These are phyloP conservation scores for Montipora sp. DNA, from an alignment of 64 coral and sea anemone species.

Conservation along the genomic window DNA sequence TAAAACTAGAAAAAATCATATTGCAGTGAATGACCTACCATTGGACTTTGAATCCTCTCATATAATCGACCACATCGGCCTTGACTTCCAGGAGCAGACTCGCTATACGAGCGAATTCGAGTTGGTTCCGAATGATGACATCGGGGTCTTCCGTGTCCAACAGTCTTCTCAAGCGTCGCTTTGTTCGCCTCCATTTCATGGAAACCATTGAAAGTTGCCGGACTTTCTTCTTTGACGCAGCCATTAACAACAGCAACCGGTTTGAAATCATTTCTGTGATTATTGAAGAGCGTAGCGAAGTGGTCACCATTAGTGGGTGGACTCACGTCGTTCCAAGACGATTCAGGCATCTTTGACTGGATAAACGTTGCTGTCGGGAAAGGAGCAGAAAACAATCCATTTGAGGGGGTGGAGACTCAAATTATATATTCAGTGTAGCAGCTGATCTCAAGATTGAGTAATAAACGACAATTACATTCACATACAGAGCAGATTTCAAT, in stretches of 20 bases:
- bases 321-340: not conserved
- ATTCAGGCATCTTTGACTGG: not conserved
- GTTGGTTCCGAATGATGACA: not conserved
- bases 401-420: not conserved
- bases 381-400: not conserved
- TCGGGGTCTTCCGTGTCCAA: conserved; percentile 19
- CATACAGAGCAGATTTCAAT: too few relatives aligned
- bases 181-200: not conserved
- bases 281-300: not conserved
- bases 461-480: too few relatives aligned
- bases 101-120: not conserved
- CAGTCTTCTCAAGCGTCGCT: conserved; percentile 6
- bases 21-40: not conserved
- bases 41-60: not conserved
- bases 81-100: not conserved
- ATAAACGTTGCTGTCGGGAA: not conserved
- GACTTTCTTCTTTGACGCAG: not conserved
- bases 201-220: conserved; percentile 4
- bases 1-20: too few relatives aligned
- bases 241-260: not conserved
- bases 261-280: not conserved
- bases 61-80: not conserved
- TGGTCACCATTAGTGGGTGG: not conserved
- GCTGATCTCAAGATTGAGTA: too few relatives aligned
- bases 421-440: too few relatives aligned